Evolutionary conservation across 35 echinoderm and acorn worm genomes (phyloP), one percentile per base, ranked within the genome.

Genomic region (Heliocidaris erythrogramma): DNA sequence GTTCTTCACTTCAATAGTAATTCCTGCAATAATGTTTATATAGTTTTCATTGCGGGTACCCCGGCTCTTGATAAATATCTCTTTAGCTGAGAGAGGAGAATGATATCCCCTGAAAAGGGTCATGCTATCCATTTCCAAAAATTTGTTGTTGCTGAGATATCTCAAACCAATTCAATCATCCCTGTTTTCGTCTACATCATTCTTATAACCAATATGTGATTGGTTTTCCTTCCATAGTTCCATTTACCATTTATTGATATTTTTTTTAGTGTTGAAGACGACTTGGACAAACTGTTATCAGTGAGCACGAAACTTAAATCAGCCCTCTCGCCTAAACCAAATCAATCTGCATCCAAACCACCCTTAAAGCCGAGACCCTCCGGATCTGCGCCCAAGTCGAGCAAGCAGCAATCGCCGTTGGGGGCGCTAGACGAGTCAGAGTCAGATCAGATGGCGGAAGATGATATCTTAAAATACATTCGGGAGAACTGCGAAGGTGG

Each of bases 381-480:
- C 5, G 16, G 48, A 30, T 11, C 90, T 31, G 10, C 31, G 18
- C 13, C 47, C 30, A 48, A 48, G 85, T 9, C 93, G 2, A 69
- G 27, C 18, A 88, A 12, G 7, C 48, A 69, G 35, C 30, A 56
- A 50, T 16, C 92, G 17, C 13, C 71, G 50, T 49, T 65, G 12
- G 91, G 27, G 29, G 91, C 49, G 48, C 30, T 49, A 30, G 93
- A 89, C 31, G 7, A 56, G 17, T 30, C 49, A 3, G 95, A 48
- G 16, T 30, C 49, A 27, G 59, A 21, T n/a, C 52, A 47, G n/a
- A 69, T 96, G 85, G 95, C 86, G 29, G 95, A 96, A 50, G 95
- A 87, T 87, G 95, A 96, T 48, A 96, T 96, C 27, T 30, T 96
- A 85, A 96, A 96, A 49, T 96, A 96, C 48, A 96, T 96, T 61